Evolutionary conservation across 2,888 invertebrate species (phyloP), one percentile per base, ranked within the genome.

Genomic region (Acronicta alni): DNA sequence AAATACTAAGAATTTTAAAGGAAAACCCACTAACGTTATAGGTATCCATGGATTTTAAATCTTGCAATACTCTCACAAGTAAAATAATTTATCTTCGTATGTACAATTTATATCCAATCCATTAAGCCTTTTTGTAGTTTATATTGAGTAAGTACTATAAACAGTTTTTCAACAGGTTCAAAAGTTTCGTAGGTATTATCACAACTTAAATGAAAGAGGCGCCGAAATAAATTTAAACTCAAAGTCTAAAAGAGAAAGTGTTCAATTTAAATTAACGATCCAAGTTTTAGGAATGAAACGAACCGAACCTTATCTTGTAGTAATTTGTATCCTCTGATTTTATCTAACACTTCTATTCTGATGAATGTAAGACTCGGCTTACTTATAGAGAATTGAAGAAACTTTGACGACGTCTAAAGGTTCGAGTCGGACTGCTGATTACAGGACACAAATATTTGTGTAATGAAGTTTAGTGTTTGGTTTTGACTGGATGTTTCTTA

Each of bases 201-300:
- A 35, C 41, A 59, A 44, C 52, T 48, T 15, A 57, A 57, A 47
- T 32, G 39, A 20, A 44, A 49, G 32, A 46, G 46, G 10, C 20
- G 20, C 32, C 60, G 37, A 35, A 67, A 53, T 58, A 67, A 66
- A 67, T 60, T 72, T 55, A 39, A 39, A 45, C 62, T 60, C 18
- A 67, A 61, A 52, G 41, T 47, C 41, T 72, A 72, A 68, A 67
- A 67, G 61, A 61, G 60, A 60, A 67, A 68, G 44, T 60, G 54
- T 72, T 60, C 68, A 38, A 72, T 74, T 56, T 54, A 70, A 42
- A 48, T 49, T 49, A 68, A 71, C 44, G 71, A 75, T 56, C 49
- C 18, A 74, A 71, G 75, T 71, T 71, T 57, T 57, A 42, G 35
- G 46, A 59, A 51, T 64, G 52, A 41, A 73, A 48, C 66, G 44